Percentiles rank a stretch among this genome's conserved stretches.
phyloP scores from a whole-genome alignment of 2,113 vertebrate genomes.

The Oxyura jamaicensis region DNA sequence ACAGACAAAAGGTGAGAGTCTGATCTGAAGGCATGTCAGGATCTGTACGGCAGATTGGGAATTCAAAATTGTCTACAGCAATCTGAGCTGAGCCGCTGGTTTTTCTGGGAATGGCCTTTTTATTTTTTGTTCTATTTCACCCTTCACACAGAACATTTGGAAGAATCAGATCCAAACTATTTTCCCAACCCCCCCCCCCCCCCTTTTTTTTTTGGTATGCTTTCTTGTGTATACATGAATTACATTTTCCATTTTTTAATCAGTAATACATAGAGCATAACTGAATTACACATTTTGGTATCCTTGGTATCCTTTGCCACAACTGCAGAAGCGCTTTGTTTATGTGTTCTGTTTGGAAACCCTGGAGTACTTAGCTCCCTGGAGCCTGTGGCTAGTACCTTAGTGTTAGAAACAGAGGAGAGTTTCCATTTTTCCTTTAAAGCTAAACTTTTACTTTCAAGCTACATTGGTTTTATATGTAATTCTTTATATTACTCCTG shows the following conservation, averaged over 20 bases:
- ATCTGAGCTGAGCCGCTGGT: not conserved
- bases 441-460: not conserved
- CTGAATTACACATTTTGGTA: rapidly evolving
- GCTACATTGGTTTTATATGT: not conserved
- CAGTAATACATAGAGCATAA: rapidly evolving
- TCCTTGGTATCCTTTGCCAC: not conserved
- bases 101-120: not conserved
- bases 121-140: not conserved
- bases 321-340: not conserved
- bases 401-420: not conserved
- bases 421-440: not conserved
- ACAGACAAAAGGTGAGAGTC: not conserved
- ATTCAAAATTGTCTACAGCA: not conserved
- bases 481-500: not conserved
- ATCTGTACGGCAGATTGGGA: not conserved
- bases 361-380: not conserved
- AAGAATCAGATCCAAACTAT: not conserved
- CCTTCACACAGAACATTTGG: not conserved
- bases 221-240: not conserved
- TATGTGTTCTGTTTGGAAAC: not conserved
- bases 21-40: not conserved
- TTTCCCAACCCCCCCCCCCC: no score
- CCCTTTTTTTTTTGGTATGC: not conserved
- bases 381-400: not conserved
- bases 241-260: not conserved